Percentiles rank a stretch among this genome's conserved stretches.
Evolutionary conservation across 2,113 vertebrate genomes (phyloP).

Genomic region (Poeciliopsis occidentalis): DNA sequence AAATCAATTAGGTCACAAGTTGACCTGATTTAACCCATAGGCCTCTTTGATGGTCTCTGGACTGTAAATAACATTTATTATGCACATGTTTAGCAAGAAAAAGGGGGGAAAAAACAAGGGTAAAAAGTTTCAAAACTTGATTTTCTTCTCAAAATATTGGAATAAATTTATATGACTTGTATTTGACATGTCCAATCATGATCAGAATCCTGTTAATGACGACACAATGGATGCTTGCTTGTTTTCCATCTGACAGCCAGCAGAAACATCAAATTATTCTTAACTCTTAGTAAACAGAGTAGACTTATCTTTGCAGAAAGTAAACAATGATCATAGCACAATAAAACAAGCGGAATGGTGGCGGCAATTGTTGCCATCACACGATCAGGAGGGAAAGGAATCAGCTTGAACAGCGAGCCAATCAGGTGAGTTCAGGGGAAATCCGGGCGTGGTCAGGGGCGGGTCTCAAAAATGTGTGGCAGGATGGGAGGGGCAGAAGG

Average conservation of each 20-base stretch:
- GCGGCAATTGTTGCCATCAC: no score
- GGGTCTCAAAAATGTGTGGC: no score
- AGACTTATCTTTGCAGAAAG: no score
- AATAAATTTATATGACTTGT: background rate
- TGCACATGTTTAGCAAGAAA: background rate
- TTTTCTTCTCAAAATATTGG: background rate
- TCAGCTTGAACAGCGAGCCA: no score
- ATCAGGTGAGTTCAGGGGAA: no score
- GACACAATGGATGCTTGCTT: background rate
- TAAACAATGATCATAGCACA: no score
- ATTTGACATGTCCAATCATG: background rate
- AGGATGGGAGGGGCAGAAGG: no score
- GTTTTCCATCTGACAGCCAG: background rate
- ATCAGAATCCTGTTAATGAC: background rate
- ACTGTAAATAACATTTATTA: background rate
- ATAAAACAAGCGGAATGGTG: no score
- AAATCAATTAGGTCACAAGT: background rate
- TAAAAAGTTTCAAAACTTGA: background rate
- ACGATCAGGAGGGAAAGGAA: no score
- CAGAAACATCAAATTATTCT: background rate
- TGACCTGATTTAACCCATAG: background rate
- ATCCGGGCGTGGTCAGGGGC: no score
- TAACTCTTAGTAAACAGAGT: background rate
- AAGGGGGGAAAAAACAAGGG: no score
- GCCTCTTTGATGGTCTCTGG: background rate